Percentiles rank a stretch among this genome's conserved stretches.
Evolutionary conservation across 1,140 invertebrate species (phyloP).

Genomic region (Triops cancriformis): DNA sequence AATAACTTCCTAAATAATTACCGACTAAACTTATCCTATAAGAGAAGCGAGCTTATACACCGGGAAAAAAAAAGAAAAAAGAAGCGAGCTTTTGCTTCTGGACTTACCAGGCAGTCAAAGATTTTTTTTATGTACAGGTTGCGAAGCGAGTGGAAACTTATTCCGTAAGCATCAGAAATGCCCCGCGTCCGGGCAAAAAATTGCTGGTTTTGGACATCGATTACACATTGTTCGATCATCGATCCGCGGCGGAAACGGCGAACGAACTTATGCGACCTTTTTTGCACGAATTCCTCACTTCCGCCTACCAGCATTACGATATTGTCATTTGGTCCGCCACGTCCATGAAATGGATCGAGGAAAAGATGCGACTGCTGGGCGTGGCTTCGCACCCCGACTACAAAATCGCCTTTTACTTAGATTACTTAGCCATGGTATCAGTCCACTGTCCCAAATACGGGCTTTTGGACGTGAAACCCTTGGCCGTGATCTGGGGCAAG

Average conservation of each 20-base stretch:
- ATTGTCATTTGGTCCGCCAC: slow-evolving; percentile 93
- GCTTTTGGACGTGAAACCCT: slow-evolving; percentile 84
- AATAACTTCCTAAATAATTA: too few relatives aligned
- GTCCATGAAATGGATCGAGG: slow-evolving; percentile 96
- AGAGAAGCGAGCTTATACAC: too few relatives aligned
- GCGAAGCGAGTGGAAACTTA: slow-evolving; percentile 70
- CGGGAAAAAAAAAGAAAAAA: too few relatives aligned
- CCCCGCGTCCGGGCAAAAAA: slow-evolving; percentile 73
- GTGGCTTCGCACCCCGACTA: slow-evolving; percentile 73
- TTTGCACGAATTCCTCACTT: slow-evolving; percentile 85
- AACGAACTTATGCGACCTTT: slow-evolving; percentile 88
- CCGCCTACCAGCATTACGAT: slow-evolving; percentile 78
- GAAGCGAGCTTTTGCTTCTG: too few relatives aligned
- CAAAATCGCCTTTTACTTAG: slow-evolving; percentile 87
- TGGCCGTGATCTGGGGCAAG: slow-evolving; percentile 95
- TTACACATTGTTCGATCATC: slow-evolving; percentile 93
- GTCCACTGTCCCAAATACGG: slow-evolving; percentile 82
- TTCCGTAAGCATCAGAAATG: slow-evolving; percentile 71
- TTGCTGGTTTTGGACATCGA: slow-evolving; percentile 92
- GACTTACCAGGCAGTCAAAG: too few relatives aligned
- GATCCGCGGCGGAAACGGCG: slow-evolving; percentile 78
- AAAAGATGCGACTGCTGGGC: slow-evolving; percentile 90
- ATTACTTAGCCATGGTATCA: slow-evolving; percentile 88
- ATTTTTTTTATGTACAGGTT: slow-evolving; percentile 57
- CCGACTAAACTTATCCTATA: too few relatives aligned